These are phyloP conservation scores for Monomorium pharaonis DNA, from an alignment of 1,140 invertebrate species.

Conservation along the genomic window DNA sequence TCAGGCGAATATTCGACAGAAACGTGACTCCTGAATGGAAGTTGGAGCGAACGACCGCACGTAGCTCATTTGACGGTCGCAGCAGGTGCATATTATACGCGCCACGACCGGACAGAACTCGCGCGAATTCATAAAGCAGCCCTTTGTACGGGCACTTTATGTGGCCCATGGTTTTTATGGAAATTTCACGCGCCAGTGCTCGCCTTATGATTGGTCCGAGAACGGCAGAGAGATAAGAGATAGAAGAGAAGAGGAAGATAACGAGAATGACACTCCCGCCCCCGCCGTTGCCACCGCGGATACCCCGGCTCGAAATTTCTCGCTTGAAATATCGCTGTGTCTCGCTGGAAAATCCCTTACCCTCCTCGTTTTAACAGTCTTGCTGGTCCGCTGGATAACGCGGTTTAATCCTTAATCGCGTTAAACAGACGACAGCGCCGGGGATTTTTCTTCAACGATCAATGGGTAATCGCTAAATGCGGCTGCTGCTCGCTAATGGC, in stretches of 20 bases:
- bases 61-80: constrained; percentile 75
- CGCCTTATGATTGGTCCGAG: constrained; percentile 53
- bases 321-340: constrained; percentile 46
- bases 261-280: constrained; percentile 6
- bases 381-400: background rate
- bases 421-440: background rate
- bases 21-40: constrained; percentile 66
- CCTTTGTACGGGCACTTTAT: constrained; percentile 82
- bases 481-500: constrained; percentile 48
- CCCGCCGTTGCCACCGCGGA: background rate
- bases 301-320: constrained; percentile 32
- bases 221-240: background rate
- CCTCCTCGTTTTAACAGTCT: constrained; percentile 13
- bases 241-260: background rate
- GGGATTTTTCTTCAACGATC: constrained; percentile 40
- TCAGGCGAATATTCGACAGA: constrained; percentile 67
- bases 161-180: constrained; percentile 80
- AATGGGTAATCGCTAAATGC: constrained; percentile 34
- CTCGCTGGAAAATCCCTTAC: constrained; percentile 38
- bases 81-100: constrained; percentile 84
- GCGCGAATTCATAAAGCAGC: constrained; percentile 84
- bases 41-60: constrained; percentile 72
- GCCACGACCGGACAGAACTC: constrained; percentile 80
- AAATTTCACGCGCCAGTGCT: constrained; percentile 79
- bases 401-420: constrained; percentile 27